Base-by-base conservation (phyloP, 2,113 vertebrate species). In the Platycercus adscitus region DNA sequence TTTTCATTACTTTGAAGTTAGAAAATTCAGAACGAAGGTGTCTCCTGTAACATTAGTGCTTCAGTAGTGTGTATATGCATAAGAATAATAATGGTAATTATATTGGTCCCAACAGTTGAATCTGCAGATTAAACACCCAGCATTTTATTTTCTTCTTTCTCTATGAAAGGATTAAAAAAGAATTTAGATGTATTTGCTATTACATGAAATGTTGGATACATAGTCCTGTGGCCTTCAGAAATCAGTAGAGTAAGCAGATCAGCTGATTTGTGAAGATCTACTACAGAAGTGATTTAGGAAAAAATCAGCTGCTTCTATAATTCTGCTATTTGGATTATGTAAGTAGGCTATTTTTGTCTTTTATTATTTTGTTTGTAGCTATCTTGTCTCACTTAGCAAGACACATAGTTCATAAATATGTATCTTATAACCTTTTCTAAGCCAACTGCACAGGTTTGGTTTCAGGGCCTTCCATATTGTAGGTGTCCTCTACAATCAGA, bases 1-100 rank as follows among this genome's bases (percentile, higher is more conserved):
- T 85, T 96, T 96, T 94, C 86, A 92, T 94, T 93, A 73, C 91
- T 96, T 94, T 94, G 93, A 97, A 95, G 91, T 87, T 39, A 82
- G 44, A 93, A 94, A 85, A 87, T 92, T 86, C 77, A 91, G 88
- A 93, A 69, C 25, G 23, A 93, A 93, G 70, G 70, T 93, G 83
- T 92, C 73, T 96, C n/a, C 65, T 94, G 92, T 88, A 93, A 76
- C 88, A 80, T 85, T 87, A 65, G 70, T 72, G 35, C 61, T 95
- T 91, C 65, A 61, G 61, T 79, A 71, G 21, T 69, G 66, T 76
- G 70, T 91, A 89, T 79, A 81, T 55, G 65, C 50, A 43, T 92
- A 92, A 89, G 93, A 96, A 85, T 79, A 79, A 84, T 95, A 91
- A 91, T 16, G 1, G 70, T 77, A 92, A 91, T 92, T 92, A 92